Percentiles rank a stretch among this genome's conserved stretches.
These are phyloP conservation scores for Vollenhovia emeryi DNA, from an alignment of 1,140 invertebrate genomes.

Conservation along the genomic window DNA sequence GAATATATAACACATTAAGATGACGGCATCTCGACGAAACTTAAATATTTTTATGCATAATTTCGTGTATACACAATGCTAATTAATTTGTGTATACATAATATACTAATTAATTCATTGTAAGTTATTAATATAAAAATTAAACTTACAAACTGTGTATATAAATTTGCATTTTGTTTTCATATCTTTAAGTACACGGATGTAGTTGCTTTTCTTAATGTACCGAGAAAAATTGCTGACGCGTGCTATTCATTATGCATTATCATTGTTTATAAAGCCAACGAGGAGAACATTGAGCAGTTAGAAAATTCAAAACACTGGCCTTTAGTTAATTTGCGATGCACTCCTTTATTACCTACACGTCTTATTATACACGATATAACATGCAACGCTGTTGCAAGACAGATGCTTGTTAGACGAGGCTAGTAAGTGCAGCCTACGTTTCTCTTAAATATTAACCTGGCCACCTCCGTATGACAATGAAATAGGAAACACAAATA, in stretches of 20 bases:
- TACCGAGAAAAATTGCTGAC: not conserved
- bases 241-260: not conserved
- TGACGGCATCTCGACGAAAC: not conserved
- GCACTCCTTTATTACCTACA: not conserved
- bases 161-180: not conserved
- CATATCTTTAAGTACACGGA: not conserved
- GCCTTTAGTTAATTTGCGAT: conserved; percentile 26
- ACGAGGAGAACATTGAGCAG: not conserved
- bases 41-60: not conserved
- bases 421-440: conserved; percentile 8
- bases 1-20: not conserved
- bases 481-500: conserved; percentile 38
- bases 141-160: not conserved
- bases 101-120: not conserved
- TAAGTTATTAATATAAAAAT: not conserved
- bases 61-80: not conserved
- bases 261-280: conserved; percentile 22
- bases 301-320: not conserved
- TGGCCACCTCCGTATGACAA: conserved; percentile 8
- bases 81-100: no score
- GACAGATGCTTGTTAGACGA: conserved; percentile 10
- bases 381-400: not conserved
- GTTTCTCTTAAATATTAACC: conserved; percentile 8
- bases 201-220: conserved; percentile 6
- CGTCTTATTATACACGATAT: conserved; percentile 15